These are phyloP conservation scores for Nomada lathburiana DNA, from an alignment of 2,888 invertebrate genomes.

Conservation along the genomic window DNA sequence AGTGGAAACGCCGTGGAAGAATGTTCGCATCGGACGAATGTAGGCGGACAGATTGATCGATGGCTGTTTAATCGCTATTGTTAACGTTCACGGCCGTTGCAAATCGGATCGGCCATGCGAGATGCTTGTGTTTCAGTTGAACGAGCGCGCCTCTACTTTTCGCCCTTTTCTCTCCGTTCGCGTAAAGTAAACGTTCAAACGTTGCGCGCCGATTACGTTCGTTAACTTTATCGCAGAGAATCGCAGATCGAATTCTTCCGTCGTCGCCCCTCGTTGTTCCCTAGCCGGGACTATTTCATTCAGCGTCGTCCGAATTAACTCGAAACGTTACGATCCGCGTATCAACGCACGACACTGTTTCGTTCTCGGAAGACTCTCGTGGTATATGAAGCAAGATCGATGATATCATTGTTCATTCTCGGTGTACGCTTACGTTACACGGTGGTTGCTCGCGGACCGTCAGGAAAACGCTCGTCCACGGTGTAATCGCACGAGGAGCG, in stretches of 20 bases:
- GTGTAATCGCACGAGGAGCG: constrained; percentile 5
- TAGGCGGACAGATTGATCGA: constrained; percentile 76
- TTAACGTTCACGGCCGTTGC: constrained; percentile 72
- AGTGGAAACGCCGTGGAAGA: constrained; percentile 54
- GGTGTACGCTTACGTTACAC: constrained; percentile 14
- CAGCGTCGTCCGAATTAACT: constrained; percentile 8
- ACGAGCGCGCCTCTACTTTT: constrained; percentile 46
- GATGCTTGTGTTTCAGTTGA: constrained; percentile 69
- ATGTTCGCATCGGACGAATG: constrained; percentile 59
- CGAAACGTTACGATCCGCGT: neutral
- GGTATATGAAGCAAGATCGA: constrained; percentile 22
- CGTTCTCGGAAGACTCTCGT: constrained; percentile 9
- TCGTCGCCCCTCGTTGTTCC: neutral
- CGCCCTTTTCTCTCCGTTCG: constrained; percentile 2
- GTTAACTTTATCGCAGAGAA: constrained; percentile 4
- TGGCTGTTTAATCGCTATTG: constrained; percentile 75
- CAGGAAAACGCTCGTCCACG: neutral
- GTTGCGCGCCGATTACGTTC: no score
- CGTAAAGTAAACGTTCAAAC: no score
- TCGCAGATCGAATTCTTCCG: neutral
- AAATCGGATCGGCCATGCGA: constrained; percentile 76
- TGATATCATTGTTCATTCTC: constrained; percentile 32
- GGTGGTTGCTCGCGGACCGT: constrained; percentile 2
- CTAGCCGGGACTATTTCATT: neutral
- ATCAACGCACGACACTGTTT: constrained; percentile 2